Percentiles rank a stretch among this genome's conserved stretches.
Conservation (phyloP, 2,888 invertebrate genomes). For the Suillia variegata region DNA sequence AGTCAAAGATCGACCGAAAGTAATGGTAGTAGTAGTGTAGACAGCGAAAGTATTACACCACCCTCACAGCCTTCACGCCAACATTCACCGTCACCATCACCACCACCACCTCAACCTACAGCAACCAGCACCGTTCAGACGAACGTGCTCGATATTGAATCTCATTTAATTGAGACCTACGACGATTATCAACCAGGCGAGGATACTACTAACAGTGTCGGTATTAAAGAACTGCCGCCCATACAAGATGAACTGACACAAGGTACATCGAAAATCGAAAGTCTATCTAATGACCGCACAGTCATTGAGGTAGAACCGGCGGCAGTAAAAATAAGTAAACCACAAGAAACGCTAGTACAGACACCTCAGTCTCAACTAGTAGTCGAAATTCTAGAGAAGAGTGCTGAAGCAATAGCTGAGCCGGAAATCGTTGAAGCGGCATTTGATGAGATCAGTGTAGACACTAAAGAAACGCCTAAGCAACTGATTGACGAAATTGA, state of each 20-base stretch:
- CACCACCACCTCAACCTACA: not conserved
- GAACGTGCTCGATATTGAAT: conserved; percentile 42
- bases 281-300: conserved; percentile 39
- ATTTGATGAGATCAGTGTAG: conserved; percentile 10
- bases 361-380: conserved; percentile 32
- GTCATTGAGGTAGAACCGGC: conserved; percentile 57
- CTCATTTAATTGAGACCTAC: conserved; percentile 58
- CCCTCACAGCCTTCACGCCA: conserved; percentile 26
- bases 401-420: conserved; percentile 32
- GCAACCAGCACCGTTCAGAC: conserved; percentile 9
- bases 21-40: conserved; percentile 21
- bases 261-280: conserved; percentile 51
- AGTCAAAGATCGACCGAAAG: no score
- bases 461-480: conserved; percentile 11
- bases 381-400: conserved; percentile 30
- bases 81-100: conserved; percentile 12
- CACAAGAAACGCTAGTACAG: conserved; percentile 42
- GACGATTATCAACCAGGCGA: conserved; percentile 41
- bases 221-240: conserved; percentile 53
- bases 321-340: conserved; percentile 44
- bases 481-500: no score
- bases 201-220: conserved; percentile 53
- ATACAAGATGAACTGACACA: conserved; percentile 49
- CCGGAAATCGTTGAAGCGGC: conserved; percentile 32
- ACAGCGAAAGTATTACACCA: conserved; percentile 8